A percentile compares a stretch with the other conserved stretches of the same genome.
Evolutionary conservation across 1,140 invertebrate species (phyloP).

Genomic region (Meloidogyne exigua): DNA sequence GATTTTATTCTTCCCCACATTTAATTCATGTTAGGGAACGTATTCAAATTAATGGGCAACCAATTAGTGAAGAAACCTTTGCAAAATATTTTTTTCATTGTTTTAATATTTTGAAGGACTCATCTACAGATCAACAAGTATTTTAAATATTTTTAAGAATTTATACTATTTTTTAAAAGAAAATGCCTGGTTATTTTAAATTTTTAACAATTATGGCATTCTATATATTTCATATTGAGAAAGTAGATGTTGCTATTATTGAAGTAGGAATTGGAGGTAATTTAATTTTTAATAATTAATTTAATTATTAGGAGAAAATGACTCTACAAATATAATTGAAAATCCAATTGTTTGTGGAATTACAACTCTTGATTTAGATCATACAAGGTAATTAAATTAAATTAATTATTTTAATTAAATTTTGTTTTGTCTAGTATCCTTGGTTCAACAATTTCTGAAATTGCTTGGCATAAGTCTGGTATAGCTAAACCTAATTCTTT

Average conservation of each 20-base stretch:
- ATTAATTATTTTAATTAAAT: constrained; percentile 21
- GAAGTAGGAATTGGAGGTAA: constrained; percentile 88
- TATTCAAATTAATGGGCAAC: constrained; percentile 80
- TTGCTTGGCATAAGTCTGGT: constrained; percentile 91
- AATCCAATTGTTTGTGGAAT: constrained; percentile 82
- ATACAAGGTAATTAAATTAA: constrained; percentile 64
- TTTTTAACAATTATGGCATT: constrained; percentile 89
- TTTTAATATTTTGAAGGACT: constrained; percentile 70
- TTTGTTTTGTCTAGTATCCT: constrained; percentile 71
- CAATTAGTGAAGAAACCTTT: constrained; percentile 76
- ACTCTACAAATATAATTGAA: constrained; percentile 87
- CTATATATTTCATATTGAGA: constrained; percentile 80
- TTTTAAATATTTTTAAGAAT: constrained; percentile 16
- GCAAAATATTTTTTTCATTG: constrained; percentile 79
- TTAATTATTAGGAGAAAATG: constrained; percentile 74
- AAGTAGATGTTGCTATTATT: constrained; percentile 83
- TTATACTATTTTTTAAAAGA: constrained; percentile 6
- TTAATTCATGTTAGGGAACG: constrained; percentile 85
- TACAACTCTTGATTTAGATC: constrained; percentile 86
- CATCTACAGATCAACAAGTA: constrained; percentile 16
- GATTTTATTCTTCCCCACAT: constrained; percentile 94
- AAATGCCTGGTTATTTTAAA: constrained; percentile 87
- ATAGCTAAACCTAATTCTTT: constrained; percentile 76
- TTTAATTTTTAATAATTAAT: neutral
- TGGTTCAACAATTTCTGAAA: constrained; percentile 79